These are phyloP conservation scores for Cephalopachus bancanus DNA, from an alignment of 2,797 vertebrate species.

Conservation along the genomic window DNA sequence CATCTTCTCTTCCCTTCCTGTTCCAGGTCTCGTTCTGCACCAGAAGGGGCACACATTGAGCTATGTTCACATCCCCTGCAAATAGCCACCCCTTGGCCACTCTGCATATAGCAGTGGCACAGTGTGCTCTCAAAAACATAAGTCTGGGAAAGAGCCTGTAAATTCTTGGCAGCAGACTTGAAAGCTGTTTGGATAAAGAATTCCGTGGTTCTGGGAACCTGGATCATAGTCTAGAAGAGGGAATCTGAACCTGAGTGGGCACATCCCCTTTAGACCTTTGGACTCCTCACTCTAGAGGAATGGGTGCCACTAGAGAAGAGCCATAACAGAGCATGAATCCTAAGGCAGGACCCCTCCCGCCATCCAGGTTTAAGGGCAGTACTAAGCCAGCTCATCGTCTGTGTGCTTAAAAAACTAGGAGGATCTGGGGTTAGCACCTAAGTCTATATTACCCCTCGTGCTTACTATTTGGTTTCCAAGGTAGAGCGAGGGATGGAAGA, in stretches of 20 bases:
- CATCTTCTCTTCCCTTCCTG: neutral
- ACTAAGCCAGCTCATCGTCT: neutral
- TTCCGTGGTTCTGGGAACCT: neutral
- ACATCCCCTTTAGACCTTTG: neutral
- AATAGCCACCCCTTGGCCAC: neutral
- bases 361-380: neutral
- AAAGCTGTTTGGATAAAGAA: neutral
- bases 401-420: neutral
- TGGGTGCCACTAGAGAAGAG: neutral
- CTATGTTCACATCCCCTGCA: neutral
- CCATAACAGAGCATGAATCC: neutral
- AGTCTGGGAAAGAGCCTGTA: neutral
- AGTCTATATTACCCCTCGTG: neutral
- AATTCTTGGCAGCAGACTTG: neutral
- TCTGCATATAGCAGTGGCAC: neutral
- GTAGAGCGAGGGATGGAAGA: neutral
- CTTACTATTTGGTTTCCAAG: neutral
- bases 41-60: neutral
- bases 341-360: neutral
- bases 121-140: neutral
- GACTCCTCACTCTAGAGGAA: neutral
- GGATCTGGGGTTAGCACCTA: neutral
- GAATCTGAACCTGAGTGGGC: neutral
- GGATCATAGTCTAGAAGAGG: neutral
- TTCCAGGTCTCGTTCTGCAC: neutral